Percentiles rank a stretch among this genome's conserved stretches.
Conservation (phyloP, 64 coral and sea anemone genomes). For the Montipora efflorescens region DNA sequence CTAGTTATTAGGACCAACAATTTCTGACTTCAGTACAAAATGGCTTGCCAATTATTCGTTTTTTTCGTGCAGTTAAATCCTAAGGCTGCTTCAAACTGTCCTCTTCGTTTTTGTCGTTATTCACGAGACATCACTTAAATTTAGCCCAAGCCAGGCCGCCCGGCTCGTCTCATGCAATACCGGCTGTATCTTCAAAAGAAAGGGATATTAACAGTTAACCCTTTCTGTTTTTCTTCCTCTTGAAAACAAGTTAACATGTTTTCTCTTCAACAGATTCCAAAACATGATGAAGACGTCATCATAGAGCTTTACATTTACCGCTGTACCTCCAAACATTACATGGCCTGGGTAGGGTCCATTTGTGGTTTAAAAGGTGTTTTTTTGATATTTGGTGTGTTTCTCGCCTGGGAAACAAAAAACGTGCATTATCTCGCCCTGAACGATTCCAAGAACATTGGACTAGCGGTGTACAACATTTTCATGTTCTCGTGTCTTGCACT, state of each 20-base stretch:
- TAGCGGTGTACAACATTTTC: conserved; percentile 84
- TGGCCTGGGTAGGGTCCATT: conserved; percentile 51
- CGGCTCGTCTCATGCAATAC: too few species aligned
- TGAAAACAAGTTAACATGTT: neutral
- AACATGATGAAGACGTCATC: conserved; percentile 10
- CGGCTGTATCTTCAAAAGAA: too few species aligned
- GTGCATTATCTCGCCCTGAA: conserved; percentile 56
- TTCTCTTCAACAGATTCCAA: neutral
- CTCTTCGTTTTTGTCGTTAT: too few species aligned
- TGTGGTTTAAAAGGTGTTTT: conserved; percentile 64
- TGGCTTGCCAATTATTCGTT: too few species aligned
- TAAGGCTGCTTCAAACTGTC: too few species aligned
- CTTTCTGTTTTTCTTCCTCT: neutral
- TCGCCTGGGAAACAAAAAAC: conserved; percentile 73
- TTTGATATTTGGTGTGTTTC: conserved; percentile 73
- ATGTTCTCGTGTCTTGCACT: conserved; percentile 77
- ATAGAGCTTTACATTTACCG: conserved; percentile 11
- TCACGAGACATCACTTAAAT: too few species aligned
- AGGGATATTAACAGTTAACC: too few species aligned
- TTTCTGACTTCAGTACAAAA: too few species aligned
- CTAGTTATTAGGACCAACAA: too few species aligned
- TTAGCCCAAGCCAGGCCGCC: too few species aligned
- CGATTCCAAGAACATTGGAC: conserved; percentile 73
- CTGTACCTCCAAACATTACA: conserved; percentile 54
- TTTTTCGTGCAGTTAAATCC: too few species aligned